phyloP scores from a whole-genome alignment of 2,888 invertebrate species.

The Hydrotaea cyrtoneurina region DNA sequence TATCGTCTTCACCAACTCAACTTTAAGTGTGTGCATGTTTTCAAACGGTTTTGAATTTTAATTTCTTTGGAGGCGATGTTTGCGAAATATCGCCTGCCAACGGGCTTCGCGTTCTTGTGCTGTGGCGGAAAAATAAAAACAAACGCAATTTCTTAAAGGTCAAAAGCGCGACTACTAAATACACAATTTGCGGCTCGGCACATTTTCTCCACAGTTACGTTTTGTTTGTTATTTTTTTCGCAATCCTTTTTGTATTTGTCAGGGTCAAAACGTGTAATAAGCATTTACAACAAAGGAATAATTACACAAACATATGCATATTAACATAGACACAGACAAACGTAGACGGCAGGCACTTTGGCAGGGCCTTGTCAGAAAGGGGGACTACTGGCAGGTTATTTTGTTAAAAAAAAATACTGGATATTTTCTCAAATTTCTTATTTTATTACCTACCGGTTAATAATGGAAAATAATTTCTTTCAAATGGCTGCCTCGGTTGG shows the following conservation, averaged over 20 bases:
- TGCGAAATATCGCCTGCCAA: not conserved
- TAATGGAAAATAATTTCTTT: no score
- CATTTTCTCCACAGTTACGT: conserved; percentile 30
- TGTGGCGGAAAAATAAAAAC: not conserved
- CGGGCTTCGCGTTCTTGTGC: no score
- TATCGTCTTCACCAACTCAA: not conserved
- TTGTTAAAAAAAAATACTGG: no score
- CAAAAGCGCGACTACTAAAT: conserved; percentile 48
- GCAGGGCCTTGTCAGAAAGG: no score
- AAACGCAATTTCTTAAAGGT: conserved; percentile 61
- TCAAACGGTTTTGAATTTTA: not conserved
- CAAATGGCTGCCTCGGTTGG: no score
- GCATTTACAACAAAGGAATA: conserved; percentile 40
- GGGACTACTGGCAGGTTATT: no score
- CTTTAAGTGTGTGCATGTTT: not conserved
- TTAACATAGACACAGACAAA: conserved; percentile 30
- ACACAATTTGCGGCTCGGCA: not conserved
- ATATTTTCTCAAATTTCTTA: no score
- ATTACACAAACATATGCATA: not conserved
- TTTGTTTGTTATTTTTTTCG: not conserved
- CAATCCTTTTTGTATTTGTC: conserved; percentile 14
- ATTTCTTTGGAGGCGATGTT: not conserved
- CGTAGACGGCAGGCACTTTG: not conserved
- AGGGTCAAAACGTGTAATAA: conserved; percentile 52
- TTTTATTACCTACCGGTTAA: no score